Evolutionary conservation across 2,113 vertebrate species (phyloP), one percentile per base, ranked within the genome.

Genomic region (Crotalus horridus): DNA sequence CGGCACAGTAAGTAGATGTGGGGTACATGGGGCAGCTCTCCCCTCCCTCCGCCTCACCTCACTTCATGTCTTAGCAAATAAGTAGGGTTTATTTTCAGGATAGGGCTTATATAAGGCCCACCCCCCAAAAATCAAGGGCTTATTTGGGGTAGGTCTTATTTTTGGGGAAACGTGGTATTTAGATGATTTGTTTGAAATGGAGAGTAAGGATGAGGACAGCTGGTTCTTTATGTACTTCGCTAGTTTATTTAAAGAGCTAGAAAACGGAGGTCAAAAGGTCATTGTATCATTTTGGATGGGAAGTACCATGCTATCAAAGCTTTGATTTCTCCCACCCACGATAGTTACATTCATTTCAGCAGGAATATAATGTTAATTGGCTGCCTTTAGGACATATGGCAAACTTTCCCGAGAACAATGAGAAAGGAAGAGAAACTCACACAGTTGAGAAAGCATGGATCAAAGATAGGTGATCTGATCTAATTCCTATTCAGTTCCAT

Each of bases 161-260:
- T 51, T 51, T 1, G 48, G 48, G 48, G 1, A 51, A 51, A 9
- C 48, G 9, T 51, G 46, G 69, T 46, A 81, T 94, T 88, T 85
- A 81, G 24, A 61, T 33, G 48, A 48, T 87, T 92, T 92, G 59
- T 92, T 94, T 81, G 20, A 13, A n/a, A 87, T 24, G 3, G 24
- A 55, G 48, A 61, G 85, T 39, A 56, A 69, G 48, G 87, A 94
- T 89, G 26, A 12, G 51, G 87, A 87, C 87, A 92, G 93, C 89
- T 87, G 88, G 74, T 81, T 33, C 59, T 92, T 92, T 92, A 87
- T 21, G 6, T 61, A 54, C 59, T 81, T 81, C 23, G 10, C 8
- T 51, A n/a, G 51, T 88, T 87, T 87, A 81, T 85, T 94, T 88
- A 88, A 94, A 56, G 43, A 92, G 54, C 29, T 61, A n/a, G 91